phyloP scores from a whole-genome alignment of 2,888 invertebrate genomes.

The Leucophenga montana region DNA sequence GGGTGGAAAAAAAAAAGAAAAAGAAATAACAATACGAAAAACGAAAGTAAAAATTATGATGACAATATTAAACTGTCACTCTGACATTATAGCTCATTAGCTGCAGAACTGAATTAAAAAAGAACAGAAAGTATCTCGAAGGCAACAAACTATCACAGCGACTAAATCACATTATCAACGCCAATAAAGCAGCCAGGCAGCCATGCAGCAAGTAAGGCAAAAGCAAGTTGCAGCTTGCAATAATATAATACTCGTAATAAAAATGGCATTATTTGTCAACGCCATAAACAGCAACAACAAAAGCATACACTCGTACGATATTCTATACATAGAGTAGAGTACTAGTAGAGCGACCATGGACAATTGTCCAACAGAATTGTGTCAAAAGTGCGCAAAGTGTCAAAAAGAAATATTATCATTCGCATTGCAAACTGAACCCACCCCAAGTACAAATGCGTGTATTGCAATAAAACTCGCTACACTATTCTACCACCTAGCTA shows the following conservation, averaged over 20 bases:
- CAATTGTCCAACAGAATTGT: slow-evolving; percentile 9
- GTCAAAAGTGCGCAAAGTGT: slow-evolving; percentile 31
- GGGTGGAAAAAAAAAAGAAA: neutral
- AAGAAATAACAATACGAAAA: slow-evolving; percentile 41
- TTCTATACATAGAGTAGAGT: too few relatives aligned
- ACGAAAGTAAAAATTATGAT: slow-evolving; percentile 21
- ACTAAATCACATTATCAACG: slow-evolving; percentile 65
- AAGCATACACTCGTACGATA: slow-evolving; percentile 45
- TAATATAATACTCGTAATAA: slow-evolving; percentile 23
- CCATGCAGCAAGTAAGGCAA: neutral
- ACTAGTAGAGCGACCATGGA: too few relatives aligned
- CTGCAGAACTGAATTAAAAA: slow-evolving; percentile 13
- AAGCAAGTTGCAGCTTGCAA: slow-evolving; percentile 10
- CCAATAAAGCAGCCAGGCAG: slow-evolving; percentile 54
- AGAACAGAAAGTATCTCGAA: too few relatives aligned
- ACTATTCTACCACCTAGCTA: too few relatives aligned
- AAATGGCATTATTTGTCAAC: slow-evolving; percentile 36
- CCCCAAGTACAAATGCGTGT: too few relatives aligned
- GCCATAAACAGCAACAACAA: slow-evolving; percentile 40
- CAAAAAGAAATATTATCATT: slow-evolving; percentile 32
- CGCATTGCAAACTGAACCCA: neutral
- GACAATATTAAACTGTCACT: slow-evolving; percentile 49
- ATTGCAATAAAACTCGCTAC: slow-evolving; percentile 10
- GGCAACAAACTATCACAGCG: slow-evolving; percentile 30
- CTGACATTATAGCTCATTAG: slow-evolving; percentile 58